Conservation (phyloP, 2,113 vertebrate species). For the Bettongia penicillata region DNA sequence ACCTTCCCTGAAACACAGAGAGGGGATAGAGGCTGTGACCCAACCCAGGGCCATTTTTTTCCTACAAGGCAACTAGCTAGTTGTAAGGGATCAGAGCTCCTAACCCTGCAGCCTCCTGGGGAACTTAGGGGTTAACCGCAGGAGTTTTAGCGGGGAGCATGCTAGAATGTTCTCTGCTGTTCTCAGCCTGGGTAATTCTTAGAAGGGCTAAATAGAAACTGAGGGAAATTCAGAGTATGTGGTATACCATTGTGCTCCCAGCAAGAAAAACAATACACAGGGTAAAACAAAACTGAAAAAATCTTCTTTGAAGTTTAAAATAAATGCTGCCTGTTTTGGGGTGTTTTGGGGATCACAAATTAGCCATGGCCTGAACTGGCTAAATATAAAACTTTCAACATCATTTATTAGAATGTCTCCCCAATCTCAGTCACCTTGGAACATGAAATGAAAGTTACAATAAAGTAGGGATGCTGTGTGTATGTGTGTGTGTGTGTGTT, state of each 20-base stretch:
- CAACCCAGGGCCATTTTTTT: not conserved
- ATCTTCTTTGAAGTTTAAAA: constrained; percentile 51
- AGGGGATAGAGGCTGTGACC: not conserved
- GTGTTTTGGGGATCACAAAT: not conserved
- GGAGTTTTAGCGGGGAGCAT: constrained; percentile 42
- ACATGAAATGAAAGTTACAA: not conserved
- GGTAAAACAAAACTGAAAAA: constrained; percentile 54
- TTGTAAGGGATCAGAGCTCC: not conserved
- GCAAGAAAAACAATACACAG: not conserved
- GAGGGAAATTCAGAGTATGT: constrained; percentile 66
- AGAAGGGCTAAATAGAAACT: constrained; percentile 71
- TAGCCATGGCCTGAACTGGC: not conserved
- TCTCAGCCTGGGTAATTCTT: constrained; percentile 56
- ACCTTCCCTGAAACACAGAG: not conserved
- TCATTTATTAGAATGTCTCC: not conserved
- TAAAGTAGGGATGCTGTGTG: not conserved
- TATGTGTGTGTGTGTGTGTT: not conserved
- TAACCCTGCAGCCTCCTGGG: not conserved
- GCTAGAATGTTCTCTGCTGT: constrained; percentile 56
- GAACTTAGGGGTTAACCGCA: constrained; percentile 56
- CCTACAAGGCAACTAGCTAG: not conserved
- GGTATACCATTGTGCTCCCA: constrained; percentile 50
- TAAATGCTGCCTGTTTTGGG: not conserved
- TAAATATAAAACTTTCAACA: not conserved
- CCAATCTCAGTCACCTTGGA: not conserved